Evolutionary conservation across 2,113 vertebrate species (phyloP).

Genomic region (Dicaeum eximium): DNA sequence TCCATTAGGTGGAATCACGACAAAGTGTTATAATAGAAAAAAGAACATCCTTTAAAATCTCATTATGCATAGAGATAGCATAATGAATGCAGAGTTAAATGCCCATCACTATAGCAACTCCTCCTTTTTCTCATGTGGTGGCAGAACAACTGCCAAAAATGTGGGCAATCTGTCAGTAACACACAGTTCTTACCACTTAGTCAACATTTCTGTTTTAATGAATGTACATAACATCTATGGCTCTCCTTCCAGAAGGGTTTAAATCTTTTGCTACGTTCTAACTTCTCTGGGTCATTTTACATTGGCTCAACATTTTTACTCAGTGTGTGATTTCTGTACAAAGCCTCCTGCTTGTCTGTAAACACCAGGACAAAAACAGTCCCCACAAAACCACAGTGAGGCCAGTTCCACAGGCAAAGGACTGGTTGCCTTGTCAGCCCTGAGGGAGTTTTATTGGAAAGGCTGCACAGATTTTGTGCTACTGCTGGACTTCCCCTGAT

Average conservation of each 20-base stretch:
- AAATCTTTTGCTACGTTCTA: neutral
- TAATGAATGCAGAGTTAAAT: neutral
- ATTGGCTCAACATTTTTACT: neutral
- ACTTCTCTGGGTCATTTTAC: neutral
- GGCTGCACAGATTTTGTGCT: neutral
- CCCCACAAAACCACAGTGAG: neutral
- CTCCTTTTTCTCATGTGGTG: neutral
- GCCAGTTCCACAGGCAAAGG: neutral
- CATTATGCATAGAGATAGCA: neutral
- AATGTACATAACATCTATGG: neutral
- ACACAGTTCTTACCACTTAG: neutral
- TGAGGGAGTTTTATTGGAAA: neutral
- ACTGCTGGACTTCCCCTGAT: neutral
- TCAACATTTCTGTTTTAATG: neutral
- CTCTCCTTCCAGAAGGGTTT: neutral
- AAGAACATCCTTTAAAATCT: neutral
- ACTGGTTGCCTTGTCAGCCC: neutral
- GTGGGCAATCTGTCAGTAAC: neutral
- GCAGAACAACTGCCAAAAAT: neutral
- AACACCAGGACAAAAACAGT: neutral
- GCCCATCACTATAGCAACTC: slow-evolving; percentile 12
- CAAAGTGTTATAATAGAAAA: neutral
- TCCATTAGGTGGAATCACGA: neutral
- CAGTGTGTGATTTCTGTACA: neutral
- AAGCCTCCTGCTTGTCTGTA: neutral